Evolutionary conservation across 2,797 vertebrate species (phyloP).

Genomic region (Cryptoprocta ferox): DNA sequence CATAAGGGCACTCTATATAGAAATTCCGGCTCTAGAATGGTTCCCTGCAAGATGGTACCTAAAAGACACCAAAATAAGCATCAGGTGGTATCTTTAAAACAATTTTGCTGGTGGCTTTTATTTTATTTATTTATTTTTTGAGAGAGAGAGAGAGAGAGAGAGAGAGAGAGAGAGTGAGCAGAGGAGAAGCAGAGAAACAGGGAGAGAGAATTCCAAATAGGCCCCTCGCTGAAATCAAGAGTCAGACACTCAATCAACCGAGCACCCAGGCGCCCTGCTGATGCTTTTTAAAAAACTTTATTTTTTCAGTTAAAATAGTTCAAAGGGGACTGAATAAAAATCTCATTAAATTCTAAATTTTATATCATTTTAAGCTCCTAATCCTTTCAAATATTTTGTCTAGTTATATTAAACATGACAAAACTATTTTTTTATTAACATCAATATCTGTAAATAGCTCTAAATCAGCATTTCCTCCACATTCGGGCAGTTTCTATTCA

Average conservation of each 20-base stretch:
- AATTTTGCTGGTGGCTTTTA: background rate
- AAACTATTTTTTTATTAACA: constrained; percentile 49
- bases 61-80: background rate
- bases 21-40: background rate
- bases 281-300: background rate
- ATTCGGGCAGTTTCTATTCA: constrained; percentile 35
- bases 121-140: too few species aligned
- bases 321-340: background rate
- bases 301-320: constrained; percentile 25
- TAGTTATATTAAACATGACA: constrained; percentile 28
- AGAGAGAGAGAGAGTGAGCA: too few species aligned
- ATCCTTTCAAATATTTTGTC: background rate
- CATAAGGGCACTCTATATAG: background rate
- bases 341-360: background rate
- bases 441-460: constrained; percentile 27
- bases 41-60: background rate
- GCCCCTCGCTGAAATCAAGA: too few species aligned
- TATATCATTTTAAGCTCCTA: background rate
- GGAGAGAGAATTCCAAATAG: too few species aligned
- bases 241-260: too few species aligned
- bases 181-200: too few species aligned
- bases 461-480: constrained; percentile 3
- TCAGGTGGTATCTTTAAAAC: background rate
- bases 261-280: too few species aligned
- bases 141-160: too few species aligned